Base-by-base conservation (phyloP, 2,113 vertebrate genomes). In the Neolamprologus longior region DNA sequence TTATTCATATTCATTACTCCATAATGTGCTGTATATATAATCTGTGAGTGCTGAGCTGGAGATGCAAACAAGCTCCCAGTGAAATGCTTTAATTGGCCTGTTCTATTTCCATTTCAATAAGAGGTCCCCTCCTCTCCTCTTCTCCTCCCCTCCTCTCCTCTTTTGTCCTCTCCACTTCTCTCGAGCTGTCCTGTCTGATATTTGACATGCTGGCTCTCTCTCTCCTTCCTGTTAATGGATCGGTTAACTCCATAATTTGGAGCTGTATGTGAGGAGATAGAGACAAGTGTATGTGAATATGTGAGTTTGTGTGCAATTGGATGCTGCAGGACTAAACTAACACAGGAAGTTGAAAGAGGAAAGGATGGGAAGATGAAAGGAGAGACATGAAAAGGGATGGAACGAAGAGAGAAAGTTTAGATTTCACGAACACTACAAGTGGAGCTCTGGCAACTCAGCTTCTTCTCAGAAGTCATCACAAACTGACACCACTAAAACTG, bases 71-170 rank as follows among this genome's bases (percentile, higher is more conserved):
- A 94, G 92, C 94, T 95, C 93, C 93, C 90, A 91, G 91, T 95
- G 94, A 94, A 95, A 94, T 92, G 90, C 94, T 95, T 95, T 96
- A 96, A 95, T 96, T 96, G 95, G 94, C 92, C 90, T 90, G 92
- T 92, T 91, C 92, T 85, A 96, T 95, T 96, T 96, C 95, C 95
- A 96, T 95, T 96, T 96, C 94, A 96, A 96, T 95, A 94, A 92
- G 92, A 91, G 84, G 80, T 91, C 90, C 90, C 91, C 89, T 94
- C 92, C 93, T 83, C 90, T 83, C 73, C 82, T 89, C 84, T 53
- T 24, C 57, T 78, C 82, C 40, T 47, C 87, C 82, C 19, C 87
- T 76, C 83, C 84, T 66, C 82, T 91, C 82, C 84, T 82, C 68
- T 80, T 86, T 91, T 92, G 85, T 89, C 87, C 90, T 83, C 88